phyloP scores from a whole-genome alignment of 1,140 invertebrate species.

The Macrotrachela quadricornifera region DNA sequence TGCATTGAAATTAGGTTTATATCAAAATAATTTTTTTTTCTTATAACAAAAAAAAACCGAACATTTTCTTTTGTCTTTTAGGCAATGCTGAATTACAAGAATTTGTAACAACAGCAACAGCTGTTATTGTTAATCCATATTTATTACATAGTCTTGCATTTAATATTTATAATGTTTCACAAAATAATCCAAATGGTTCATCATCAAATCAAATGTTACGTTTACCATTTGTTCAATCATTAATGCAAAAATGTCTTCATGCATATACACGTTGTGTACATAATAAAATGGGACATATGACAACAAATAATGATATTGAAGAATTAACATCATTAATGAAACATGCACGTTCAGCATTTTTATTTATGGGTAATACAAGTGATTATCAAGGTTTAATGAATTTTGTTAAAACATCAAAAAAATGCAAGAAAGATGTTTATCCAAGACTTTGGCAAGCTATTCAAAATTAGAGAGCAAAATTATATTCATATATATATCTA shows the following conservation, averaged over 20 bases:
- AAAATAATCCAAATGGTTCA: constrained; percentile 54
- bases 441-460: constrained; percentile 60
- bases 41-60: too few species aligned
- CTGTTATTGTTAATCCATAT: constrained; percentile 86
- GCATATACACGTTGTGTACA: constrained; percentile 85
- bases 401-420: constrained; percentile 77
- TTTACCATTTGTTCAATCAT: constrained; percentile 50
- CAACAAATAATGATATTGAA: constrained; percentile 62
- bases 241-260: constrained; percentile 86
- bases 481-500: not conserved
- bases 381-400: constrained; percentile 89
- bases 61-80: too few species aligned
- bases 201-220: constrained; percentile 35
- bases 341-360: constrained; percentile 57
- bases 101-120: constrained; percentile 77
- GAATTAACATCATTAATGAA: constrained; percentile 77
- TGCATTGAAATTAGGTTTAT: constrained; percentile 53
- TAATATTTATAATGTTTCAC: constrained; percentile 64
- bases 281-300: constrained; percentile 71
- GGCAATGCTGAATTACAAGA: constrained; percentile 81
- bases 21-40: constrained; percentile 17
- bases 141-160: constrained; percentile 77
- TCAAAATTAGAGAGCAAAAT: not conserved
- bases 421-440: constrained; percentile 64
- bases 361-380: constrained; percentile 67